Conservation (phyloP, 2,113 vertebrate genomes). For the Typhlomys cinereus region DNA sequence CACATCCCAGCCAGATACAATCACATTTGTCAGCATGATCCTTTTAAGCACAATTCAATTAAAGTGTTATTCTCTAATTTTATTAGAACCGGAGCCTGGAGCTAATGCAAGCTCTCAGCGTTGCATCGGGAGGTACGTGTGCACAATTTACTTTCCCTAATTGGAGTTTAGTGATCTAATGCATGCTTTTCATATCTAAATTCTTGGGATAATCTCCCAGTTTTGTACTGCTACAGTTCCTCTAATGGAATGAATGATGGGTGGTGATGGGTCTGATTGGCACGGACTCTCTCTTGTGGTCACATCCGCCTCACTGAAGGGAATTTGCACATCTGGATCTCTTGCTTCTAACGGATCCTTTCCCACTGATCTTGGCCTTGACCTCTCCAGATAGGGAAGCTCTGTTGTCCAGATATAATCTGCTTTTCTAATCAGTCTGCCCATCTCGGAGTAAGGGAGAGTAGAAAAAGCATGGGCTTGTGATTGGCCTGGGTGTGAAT, state of each 20-base stretch:
- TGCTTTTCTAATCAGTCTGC: neutral
- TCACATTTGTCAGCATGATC: slow-evolving; percentile 98
- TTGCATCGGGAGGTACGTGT: slow-evolving; percentile 93
- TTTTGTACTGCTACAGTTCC: slow-evolving; percentile 89
- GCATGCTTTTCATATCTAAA: slow-evolving; percentile 96
- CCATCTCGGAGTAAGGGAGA: neutral
- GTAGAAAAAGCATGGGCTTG: neutral
- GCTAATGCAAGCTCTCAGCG: slow-evolving; percentile 90
- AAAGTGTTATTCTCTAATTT: slow-evolving; percentile 97
- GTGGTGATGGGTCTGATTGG: slow-evolving; percentile 88
- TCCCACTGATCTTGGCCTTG: slow-evolving; percentile 83
- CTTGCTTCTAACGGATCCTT: slow-evolving; percentile 73
- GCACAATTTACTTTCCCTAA: slow-evolving; percentile 99
- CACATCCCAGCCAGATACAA: slow-evolving; percentile 94
- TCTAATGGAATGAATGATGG: slow-evolving; percentile 92
- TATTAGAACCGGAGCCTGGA: slow-evolving; percentile 91
- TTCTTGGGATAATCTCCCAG: slow-evolving; percentile 95
- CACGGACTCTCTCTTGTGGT: slow-evolving; percentile 91
- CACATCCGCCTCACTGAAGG: slow-evolving; percentile 91
- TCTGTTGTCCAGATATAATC: neutral
- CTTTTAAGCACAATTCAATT: slow-evolving; percentile 99
- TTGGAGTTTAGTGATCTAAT: slow-evolving; percentile 95
- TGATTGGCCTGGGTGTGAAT: neutral
- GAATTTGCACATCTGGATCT: slow-evolving; percentile 81
- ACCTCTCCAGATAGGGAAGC: slow-evolving; percentile 62